Conservation (phyloP, 2,888 invertebrate species). For the Auanema sp. region DNA sequence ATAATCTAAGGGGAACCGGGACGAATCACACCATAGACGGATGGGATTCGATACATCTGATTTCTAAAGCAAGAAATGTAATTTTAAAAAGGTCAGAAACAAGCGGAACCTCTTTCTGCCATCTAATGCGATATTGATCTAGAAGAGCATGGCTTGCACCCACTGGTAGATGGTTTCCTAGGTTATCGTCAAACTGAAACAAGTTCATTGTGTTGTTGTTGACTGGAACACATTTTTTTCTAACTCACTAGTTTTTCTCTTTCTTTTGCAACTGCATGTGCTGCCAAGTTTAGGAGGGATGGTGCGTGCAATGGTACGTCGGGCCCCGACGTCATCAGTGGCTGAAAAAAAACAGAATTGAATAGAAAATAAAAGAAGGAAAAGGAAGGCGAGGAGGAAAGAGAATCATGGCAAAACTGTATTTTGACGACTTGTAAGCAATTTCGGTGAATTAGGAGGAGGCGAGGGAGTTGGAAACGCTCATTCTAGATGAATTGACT, state of each 20-base stretch:
- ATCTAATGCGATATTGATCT: slow-evolving; percentile 25
- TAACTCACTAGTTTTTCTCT: neutral
- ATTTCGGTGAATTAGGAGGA: too few species aligned
- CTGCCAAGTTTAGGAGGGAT: slow-evolving; percentile 32
- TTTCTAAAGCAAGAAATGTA: neutral
- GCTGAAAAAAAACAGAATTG: neutral
- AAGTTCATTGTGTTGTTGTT: neutral
- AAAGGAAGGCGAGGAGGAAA: too few species aligned
- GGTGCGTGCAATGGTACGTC: slow-evolving; percentile 44
- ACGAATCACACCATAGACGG: slow-evolving; percentile 26
- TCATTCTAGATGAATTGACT: too few species aligned
- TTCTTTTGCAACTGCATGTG: slow-evolving; percentile 23
- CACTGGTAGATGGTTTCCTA: slow-evolving; percentile 21
- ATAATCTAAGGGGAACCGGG: slow-evolving; percentile 29
- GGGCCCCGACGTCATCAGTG: slow-evolving; percentile 1
- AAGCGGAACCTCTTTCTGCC: slow-evolving; percentile 20
- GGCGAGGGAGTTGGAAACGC: too few species aligned
- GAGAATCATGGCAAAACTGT: too few species aligned
- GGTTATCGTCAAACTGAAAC: neutral
- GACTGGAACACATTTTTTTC: neutral
- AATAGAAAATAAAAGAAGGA: neutral
- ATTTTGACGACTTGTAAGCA: too few species aligned
- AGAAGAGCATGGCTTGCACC: slow-evolving; percentile 32
- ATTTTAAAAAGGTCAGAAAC: neutral
- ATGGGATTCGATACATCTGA: slow-evolving; percentile 3